phyloP scores from a whole-genome alignment of 2,113 vertebrate species.

The Silurus asotus region DNA sequence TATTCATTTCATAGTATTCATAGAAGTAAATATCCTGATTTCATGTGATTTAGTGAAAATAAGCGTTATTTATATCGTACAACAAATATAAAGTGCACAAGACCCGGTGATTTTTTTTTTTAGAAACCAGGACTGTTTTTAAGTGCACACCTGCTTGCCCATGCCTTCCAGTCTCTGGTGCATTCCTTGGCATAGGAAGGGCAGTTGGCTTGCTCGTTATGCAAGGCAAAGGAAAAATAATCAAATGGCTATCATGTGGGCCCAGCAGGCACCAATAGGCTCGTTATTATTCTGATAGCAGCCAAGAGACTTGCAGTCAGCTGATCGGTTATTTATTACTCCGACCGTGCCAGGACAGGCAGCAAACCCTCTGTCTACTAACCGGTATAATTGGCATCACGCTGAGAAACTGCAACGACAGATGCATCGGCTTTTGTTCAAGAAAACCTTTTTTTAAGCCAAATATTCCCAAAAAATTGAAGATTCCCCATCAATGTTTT shows the following conservation, averaged over 20 bases:
- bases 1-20: background rate
- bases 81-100: background rate
- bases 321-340: slow-evolving; percentile 75
- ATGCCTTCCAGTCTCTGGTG: slow-evolving; percentile 45
- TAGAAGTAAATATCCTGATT: background rate
- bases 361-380: slow-evolving; percentile 75
- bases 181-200: slow-evolving; percentile 58
- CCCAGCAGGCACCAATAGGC: slow-evolving; percentile 75
- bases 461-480: background rate
- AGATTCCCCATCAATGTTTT: background rate
- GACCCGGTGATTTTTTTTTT: background rate
- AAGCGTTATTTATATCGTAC: background rate
- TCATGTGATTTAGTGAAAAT: background rate
- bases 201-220: slow-evolving; percentile 54
- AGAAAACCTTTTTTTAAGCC: background rate
- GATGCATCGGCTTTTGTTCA: slow-evolving; percentile 63
- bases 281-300: slow-evolving; percentile 77
- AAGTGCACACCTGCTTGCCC: slow-evolving; percentile 10
- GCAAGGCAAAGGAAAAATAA: slow-evolving; percentile 61
- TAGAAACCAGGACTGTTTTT: background rate
- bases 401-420: slow-evolving; percentile 70
- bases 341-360: slow-evolving; percentile 65
- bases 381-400: slow-evolving; percentile 78
- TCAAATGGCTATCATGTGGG: slow-evolving; percentile 67
- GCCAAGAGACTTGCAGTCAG: slow-evolving; percentile 74